Base-by-base conservation (phyloP, 2,888 invertebrate species). In the Morpho deidamia region DNA sequence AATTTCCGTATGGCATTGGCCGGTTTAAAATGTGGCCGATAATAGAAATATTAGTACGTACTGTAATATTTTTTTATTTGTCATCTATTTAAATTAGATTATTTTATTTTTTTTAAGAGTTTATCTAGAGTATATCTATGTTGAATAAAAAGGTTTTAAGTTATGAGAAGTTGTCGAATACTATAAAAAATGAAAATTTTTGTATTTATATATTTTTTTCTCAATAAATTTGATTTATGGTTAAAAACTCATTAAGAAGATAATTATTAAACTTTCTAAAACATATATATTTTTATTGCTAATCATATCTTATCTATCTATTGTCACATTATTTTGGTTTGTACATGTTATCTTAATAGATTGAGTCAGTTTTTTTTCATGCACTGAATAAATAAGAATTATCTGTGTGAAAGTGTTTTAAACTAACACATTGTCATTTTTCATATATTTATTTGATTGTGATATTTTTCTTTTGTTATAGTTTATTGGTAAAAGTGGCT, bases 401-500 rank as follows among this genome's bases (percentile, higher is more conserved):
- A 23, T 23, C 23, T 23, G 3, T 23, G 23, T 23, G 1, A 23
- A 23, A 23, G 23, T 5, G 23, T 23, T 23, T 5, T 23, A 23
- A 23, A 23, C 23, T 23, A 23, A n/a, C n/a, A n/a, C n/a, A n/a
- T n/a, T n/a, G n/a, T n/a, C n/a, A n/a, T n/a, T n/a, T n/a, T n/a
- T n/a, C n/a, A n/a, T n/a, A n/a, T n/a, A n/a, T n/a, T n/a, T 23
- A 23, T 23, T 23, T 23, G 23, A 23, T 5, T 23, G 2, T 23
- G 23, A 23, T 23, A 23, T 23, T 23, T 23, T 23, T 39, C 11
- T 57, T 84, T 86, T 84, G 80, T 86, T 85, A 76, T 90, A 90
- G 83, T 81, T 84, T 76, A 63, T 74, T 83, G 76, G 81, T 91
- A 92, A 93, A 91, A 92, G 94, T 94, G 94, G 94, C 93, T 92